A percentile compares a stretch with the other conserved stretches of the same genome.
phyloP scores from a whole-genome alignment of 2,888 invertebrate genomes.

The Dromius quadrimaculatus region DNA sequence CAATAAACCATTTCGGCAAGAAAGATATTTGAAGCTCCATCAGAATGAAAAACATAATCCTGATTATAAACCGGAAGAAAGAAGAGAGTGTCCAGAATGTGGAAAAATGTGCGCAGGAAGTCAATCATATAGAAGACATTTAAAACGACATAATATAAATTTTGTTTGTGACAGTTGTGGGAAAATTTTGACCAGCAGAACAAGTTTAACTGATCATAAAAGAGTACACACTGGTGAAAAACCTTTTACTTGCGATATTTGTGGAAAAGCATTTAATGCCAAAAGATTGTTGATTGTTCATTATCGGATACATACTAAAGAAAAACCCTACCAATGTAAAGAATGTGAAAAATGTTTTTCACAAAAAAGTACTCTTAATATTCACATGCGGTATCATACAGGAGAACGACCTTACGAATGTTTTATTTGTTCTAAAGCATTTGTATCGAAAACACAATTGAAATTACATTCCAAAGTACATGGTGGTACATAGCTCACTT shows the following conservation, averaged over 20 bases:
- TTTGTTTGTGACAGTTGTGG: slow-evolving; percentile 66
- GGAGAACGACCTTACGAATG: neutral
- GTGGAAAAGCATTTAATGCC: slow-evolving; percentile 32
- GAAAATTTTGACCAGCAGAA: slow-evolving; percentile 66
- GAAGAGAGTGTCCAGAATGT: slow-evolving; percentile 2
- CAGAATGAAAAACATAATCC: neutral
- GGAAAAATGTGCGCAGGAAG: neutral
- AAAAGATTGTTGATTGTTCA: slow-evolving; percentile 67
- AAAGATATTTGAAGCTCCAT: neutral
- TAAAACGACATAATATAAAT: slow-evolving; percentile 54
- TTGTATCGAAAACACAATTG: neutral
- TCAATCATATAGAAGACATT: neutral
- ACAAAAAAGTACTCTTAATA: slow-evolving; percentile 51
- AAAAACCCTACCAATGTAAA: slow-evolving; percentile 64
- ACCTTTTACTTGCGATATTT: slow-evolving; percentile 36
- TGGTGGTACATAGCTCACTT: too few species aligned
- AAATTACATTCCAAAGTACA: neutral
- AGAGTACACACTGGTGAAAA: slow-evolving; percentile 68
- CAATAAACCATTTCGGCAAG: neutral
- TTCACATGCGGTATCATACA: slow-evolving; percentile 52
- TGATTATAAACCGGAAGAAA: neutral
- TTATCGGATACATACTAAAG: slow-evolving; percentile 70
- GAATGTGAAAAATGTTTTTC: slow-evolving; percentile 52
- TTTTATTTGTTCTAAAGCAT: neutral
- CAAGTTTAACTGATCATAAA: slow-evolving; percentile 66